These are phyloP conservation scores for Syngnathus scovelli DNA, from an alignment of 2,113 vertebrate species.

Conservation along the genomic window DNA sequence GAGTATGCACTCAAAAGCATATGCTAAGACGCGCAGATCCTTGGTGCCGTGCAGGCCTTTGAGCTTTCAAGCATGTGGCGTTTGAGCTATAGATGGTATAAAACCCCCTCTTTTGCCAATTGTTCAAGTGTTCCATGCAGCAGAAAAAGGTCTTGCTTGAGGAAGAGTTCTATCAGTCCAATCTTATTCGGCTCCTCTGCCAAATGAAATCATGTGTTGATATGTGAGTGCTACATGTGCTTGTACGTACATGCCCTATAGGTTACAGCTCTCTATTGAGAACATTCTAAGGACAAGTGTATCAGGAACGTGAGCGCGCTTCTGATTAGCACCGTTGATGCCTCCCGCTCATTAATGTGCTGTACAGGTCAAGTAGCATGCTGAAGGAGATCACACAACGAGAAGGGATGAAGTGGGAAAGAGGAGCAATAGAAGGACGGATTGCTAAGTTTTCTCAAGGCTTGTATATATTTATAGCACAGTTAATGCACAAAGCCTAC, in stretches of 20 bases:
- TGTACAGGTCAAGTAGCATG: neutral
- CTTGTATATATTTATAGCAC: neutral
- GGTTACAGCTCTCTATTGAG: conserved; percentile 8
- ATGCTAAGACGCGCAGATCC: conserved; percentile 19
- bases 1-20: neutral
- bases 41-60: conserved; percentile 6
- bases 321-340: neutral
- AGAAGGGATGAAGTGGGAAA: neutral
- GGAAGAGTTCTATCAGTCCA: neutral
- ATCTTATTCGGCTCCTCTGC: neutral
- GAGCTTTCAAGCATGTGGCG: conserved; percentile 6
- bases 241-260: neutral
- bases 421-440: no score
- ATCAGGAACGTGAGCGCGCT: conserved; percentile 7
- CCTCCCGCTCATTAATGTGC: conserved; percentile 3
- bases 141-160: conserved; percentile 15
- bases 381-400: neutral
- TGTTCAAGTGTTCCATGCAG: neutral
- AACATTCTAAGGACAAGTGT: neutral
- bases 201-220: neutral
- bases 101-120: neutral
- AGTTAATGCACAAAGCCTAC: neutral
- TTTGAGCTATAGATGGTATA: conserved; percentile 22
- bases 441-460: neutral
- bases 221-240: neutral